Percentiles rank a stretch among this genome's conserved stretches.
Evolutionary conservation across 2,888 invertebrate genomes (phyloP).

Genomic region (Willowsia nigromaculata): DNA sequence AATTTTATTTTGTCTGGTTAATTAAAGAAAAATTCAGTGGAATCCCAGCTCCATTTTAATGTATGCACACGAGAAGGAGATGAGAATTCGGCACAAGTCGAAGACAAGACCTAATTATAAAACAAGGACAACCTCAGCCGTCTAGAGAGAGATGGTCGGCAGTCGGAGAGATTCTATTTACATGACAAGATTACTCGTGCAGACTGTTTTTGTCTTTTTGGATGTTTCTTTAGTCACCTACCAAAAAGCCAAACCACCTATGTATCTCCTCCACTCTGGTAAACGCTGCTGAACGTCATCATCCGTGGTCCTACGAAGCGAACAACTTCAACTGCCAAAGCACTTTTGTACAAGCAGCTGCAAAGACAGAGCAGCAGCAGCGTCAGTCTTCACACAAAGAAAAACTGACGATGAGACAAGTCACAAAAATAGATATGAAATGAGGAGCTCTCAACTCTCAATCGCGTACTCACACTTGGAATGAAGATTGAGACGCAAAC

Average conservation of each 20-base stretch:
- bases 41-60: background rate
- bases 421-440: slow-evolving; percentile 39
- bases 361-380: background rate
- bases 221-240: background rate
- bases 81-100: background rate
- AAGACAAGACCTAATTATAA: slow-evolving; percentile 47
- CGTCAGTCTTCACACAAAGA: background rate
- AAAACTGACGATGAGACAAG: slow-evolving; percentile 41
- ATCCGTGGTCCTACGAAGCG: too few relatives aligned
- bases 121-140: slow-evolving; percentile 50
- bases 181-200: background rate
- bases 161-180: background rate
- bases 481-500: too few relatives aligned
- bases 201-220: background rate
- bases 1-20: too few relatives aligned
- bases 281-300: background rate
- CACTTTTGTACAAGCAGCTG: background rate
- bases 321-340: background rate
- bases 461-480: too few relatives aligned
- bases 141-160: background rate
- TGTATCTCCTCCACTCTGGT: background rate
- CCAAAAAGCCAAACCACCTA: background rate
- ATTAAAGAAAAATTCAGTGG: too few relatives aligned
- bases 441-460: too few relatives aligned
- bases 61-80: background rate